A percentile compares a stretch with the other conserved stretches of the same genome.
These are phyloP conservation scores for Pagrus major DNA, from an alignment of 2,113 vertebrate genomes.

Conservation along the genomic window DNA sequence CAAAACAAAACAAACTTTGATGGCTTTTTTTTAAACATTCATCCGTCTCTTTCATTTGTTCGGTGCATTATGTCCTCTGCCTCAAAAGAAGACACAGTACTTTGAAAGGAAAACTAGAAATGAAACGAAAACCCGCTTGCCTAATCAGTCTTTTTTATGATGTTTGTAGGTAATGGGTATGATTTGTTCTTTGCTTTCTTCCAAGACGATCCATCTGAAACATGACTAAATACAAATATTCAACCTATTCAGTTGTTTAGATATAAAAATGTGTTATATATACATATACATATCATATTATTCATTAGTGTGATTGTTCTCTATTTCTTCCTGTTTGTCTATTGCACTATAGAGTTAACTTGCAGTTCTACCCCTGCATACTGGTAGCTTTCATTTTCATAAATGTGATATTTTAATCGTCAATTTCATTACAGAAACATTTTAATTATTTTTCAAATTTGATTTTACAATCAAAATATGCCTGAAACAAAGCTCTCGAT, in stretches of 20 bases:
- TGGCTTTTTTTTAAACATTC: neutral
- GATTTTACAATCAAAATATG: neutral
- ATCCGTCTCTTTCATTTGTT: neutral
- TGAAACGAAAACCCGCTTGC: slow-evolving; percentile 1
- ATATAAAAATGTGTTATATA: no score
- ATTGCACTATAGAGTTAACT: no score
- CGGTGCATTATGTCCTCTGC: neutral
- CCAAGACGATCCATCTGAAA: neutral
- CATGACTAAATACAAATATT: neutral
- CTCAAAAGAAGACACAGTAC: neutral
- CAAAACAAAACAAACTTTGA: slow-evolving; percentile 22
- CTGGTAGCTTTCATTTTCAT: neutral
- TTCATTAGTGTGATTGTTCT: no score
- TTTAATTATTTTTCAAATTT: no score
- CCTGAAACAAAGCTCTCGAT: neutral
- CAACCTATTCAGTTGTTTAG: no score
- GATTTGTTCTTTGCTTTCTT: neutral
- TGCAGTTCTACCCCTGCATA: neutral
- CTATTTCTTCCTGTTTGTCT: no score
- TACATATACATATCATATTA: no score
- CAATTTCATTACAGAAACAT: neutral
- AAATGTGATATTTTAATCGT: neutral
- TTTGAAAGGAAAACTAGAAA: slow-evolving; percentile 15
- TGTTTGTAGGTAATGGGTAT: neutral
- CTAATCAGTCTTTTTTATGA: slow-evolving; percentile 12